Conservation (phyloP, 2,113 vertebrate genomes). For the Argyrosomus japonicus region DNA sequence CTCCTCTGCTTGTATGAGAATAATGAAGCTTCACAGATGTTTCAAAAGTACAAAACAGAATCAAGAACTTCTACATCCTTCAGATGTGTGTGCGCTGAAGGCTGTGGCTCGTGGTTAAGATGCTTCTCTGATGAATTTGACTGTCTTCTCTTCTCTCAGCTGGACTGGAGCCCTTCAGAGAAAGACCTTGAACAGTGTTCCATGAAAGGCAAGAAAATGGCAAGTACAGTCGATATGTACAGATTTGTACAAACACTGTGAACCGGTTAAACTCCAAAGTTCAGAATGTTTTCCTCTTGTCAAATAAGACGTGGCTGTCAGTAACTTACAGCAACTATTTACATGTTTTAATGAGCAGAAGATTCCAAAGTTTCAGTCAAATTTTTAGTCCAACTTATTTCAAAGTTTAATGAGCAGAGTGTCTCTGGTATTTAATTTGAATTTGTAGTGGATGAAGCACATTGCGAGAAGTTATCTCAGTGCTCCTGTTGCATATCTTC, state of each 20-base stretch:
- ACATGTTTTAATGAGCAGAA: not conserved
- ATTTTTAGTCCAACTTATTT: not conserved
- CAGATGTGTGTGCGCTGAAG: not conserved
- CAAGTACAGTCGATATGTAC: conserved; percentile 31
- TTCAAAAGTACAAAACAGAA: not conserved
- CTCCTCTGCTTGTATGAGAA: too few relatives aligned
- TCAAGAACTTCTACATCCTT: not conserved
- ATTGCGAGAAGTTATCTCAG: not conserved
- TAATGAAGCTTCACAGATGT: not conserved
- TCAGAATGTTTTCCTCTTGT: not conserved
- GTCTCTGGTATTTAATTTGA: not conserved
- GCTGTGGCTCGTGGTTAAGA: not conserved
- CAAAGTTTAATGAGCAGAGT: not conserved
- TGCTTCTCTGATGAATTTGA: not conserved
- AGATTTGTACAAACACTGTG: not conserved
- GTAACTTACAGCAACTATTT: not conserved
- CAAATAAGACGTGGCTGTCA: not conserved
- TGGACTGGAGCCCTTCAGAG: conserved; percentile 82
- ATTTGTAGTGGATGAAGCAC: not conserved
- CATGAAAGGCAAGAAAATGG: conserved; percentile 85
- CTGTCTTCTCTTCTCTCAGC: conserved; percentile 55
- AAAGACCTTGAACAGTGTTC: conserved; percentile 78
- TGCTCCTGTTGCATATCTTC: not conserved
- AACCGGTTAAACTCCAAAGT: not conserved
- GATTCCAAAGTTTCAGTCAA: not conserved